Conservation (phyloP, 2,113 vertebrate species). For the Antechinus stuartii region DNA sequence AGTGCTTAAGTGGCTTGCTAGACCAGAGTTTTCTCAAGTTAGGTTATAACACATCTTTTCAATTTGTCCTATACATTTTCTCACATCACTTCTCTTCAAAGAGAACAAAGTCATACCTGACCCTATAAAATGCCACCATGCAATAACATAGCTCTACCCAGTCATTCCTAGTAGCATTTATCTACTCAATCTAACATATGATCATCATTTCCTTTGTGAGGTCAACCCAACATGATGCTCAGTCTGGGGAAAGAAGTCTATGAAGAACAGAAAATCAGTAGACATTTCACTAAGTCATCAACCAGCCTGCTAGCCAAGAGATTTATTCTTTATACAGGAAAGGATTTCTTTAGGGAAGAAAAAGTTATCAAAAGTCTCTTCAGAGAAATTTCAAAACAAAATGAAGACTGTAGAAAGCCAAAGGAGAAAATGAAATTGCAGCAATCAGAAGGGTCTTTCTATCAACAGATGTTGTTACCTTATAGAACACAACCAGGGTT, state of each 20-base stretch:
- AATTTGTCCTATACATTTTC: background rate
- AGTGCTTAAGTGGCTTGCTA: background rate
- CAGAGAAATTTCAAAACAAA: background rate
- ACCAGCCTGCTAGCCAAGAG: background rate
- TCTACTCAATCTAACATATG: background rate
- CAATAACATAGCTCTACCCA: background rate
- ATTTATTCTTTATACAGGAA: background rate
- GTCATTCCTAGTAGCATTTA: conserved; percentile 6
- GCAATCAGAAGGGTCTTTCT: background rate
- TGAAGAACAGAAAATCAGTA: conserved; percentile 15
- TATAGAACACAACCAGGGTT: background rate
- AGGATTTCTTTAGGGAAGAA: background rate
- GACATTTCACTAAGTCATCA: background rate
- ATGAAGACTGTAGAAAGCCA: background rate
- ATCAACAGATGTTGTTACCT: background rate
- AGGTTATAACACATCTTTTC: background rate
- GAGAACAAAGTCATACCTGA: background rate
- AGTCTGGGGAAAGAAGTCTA: conserved; percentile 25
- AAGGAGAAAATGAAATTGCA: conserved; percentile 7
- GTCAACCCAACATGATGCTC: background rate
- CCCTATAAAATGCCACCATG: conserved; percentile 28
- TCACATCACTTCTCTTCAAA: conserved; percentile 22
- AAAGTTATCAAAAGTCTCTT: background rate
- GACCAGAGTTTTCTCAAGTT: conserved; percentile 6
- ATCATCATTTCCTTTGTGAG: background rate